Base-by-base conservation (phyloP, 2,888 invertebrate genomes). In the Eupithecia exiguata region DNA sequence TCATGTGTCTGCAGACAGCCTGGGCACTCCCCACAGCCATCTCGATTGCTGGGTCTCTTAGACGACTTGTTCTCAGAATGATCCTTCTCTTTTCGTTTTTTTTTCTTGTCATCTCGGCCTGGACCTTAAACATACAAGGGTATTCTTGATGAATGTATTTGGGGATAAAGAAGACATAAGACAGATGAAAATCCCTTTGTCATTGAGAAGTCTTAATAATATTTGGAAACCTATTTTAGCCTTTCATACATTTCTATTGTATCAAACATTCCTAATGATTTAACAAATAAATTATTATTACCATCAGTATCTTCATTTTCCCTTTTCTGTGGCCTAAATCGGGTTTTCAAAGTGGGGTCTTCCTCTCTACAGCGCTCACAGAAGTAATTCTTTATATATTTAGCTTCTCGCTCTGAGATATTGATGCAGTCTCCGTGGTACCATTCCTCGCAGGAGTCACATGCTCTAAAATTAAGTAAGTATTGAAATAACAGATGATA, bases 391-490 rank as follows among this genome's bases (percentile, higher is more conserved):
- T 98, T 98, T 73, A 99, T 99, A 80, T 97, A 96, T 85, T 98
- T 98, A 0, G 99, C 98, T 87, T 99, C 98, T 81, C 97, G 96
- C 88, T 98, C 98, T 0, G 98, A 98, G 80, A 99, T 98, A 82
- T 97, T 98, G 79, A 99, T 99, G 89, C 99, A 99, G 87, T 99
- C 98, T 1, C 99, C 99, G 86, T 99, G 99, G 87, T 98, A 99
- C 99, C 99, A 99, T 91, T 99, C 99, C 89, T 99, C 98, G 88
- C 99, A 99, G 18, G 97, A 96, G 90, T 99, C 99, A 92, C 99
- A 99, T 53, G 98, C 98, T 89, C 98, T 98, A 85, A 87, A 92
- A 73, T 18, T 18, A 35, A 35, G 16, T 25, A 62, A n/a, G n/a
- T n/a, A 62, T 58, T 58, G 5, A 5, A 21, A 21, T 53, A 53